Conservation (phyloP, 2,797 vertebrate genomes). For the Phyllotis vaccarum region DNA sequence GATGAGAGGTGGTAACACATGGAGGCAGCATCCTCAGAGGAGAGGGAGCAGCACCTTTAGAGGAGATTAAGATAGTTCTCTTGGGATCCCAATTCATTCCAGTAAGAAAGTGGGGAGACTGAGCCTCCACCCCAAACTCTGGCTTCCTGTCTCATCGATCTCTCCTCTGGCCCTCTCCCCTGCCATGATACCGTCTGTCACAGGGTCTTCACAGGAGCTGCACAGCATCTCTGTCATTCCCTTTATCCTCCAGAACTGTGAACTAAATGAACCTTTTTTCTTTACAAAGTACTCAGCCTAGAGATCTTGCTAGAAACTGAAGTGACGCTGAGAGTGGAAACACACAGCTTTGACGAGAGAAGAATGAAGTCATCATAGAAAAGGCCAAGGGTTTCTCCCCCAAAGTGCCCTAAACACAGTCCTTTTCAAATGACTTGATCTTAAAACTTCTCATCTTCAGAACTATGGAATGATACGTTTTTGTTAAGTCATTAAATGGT, state of each 20-base stretch:
- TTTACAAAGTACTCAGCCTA: background rate
- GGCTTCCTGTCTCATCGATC: background rate
- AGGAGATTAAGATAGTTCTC: background rate
- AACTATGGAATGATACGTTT: background rate
- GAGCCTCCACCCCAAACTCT: background rate
- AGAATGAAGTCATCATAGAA: background rate
- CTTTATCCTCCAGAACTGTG: background rate
- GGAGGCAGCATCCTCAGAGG: background rate
- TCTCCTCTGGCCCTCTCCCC: background rate
- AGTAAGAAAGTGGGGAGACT: background rate
- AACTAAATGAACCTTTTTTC: background rate
- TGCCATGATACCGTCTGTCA: background rate
- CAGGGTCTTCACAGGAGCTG: background rate
- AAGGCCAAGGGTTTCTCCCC: background rate
- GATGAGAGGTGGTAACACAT: background rate
- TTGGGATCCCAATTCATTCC: background rate
- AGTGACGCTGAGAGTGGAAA: background rate
- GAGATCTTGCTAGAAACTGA: background rate
- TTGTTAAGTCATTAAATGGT: background rate
- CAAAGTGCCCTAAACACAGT: background rate
- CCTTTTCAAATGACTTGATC: background rate
- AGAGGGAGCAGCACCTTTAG: background rate
- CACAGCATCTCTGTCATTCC: background rate
- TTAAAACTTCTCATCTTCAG: background rate
- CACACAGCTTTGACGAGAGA: background rate